phyloP scores from a whole-genome alignment of 2,888 invertebrate genomes.

The Noctua janthe region DNA sequence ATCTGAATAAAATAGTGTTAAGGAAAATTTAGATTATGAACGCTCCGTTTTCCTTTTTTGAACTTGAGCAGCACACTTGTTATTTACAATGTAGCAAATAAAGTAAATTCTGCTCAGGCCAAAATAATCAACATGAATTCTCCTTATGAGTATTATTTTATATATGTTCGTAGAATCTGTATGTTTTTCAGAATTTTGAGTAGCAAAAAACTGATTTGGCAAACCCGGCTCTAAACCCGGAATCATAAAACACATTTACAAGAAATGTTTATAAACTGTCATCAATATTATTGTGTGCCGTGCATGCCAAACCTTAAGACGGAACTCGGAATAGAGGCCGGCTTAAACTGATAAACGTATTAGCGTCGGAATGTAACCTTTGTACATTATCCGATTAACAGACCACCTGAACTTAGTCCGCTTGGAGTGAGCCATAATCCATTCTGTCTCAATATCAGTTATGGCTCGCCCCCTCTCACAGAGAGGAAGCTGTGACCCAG shows the following conservation, averaged over 20 bases:
- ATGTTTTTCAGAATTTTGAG: not conserved
- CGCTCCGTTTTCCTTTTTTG: too few relatives aligned
- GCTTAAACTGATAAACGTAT: not conserved
- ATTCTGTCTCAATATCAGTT: not conserved
- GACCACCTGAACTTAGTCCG: not conserved
- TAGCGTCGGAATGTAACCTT: not conserved
- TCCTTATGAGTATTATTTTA: not conserved
- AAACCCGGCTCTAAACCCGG: too few relatives aligned
- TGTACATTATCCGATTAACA: not conserved
- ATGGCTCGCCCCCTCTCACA: not conserved
- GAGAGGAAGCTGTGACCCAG: not conserved
- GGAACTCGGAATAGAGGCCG: not conserved
- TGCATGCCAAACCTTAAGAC: not conserved
- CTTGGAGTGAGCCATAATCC: not conserved
- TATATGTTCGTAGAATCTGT: too few relatives aligned
- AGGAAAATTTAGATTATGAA: too few relatives aligned
- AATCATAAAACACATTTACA: too few relatives aligned
- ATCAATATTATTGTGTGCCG: not conserved
- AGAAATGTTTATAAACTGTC: not conserved
- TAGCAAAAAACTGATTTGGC: not conserved
- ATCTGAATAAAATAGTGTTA: too few relatives aligned
- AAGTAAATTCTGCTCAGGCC: not conserved
- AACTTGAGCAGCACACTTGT: too few relatives aligned
- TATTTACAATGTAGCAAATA: too few relatives aligned
- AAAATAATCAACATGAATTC: not conserved